Base-by-base conservation (phyloP, 1,140 invertebrate species). In the Tetragonula clypearis region DNA sequence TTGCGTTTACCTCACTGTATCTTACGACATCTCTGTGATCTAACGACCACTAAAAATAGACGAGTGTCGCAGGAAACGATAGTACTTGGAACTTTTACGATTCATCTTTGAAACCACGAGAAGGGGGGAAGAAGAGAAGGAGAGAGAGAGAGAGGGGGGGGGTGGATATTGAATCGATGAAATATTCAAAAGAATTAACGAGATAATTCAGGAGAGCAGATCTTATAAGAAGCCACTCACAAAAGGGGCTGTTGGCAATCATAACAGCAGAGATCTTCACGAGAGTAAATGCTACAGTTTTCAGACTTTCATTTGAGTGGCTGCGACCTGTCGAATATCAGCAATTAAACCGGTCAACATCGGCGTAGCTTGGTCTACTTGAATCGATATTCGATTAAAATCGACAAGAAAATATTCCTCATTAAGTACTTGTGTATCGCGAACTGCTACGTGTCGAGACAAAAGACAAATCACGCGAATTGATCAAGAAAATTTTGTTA, bases 311-410 rank as follows among this genome's bases (percentile, higher is more conserved):
- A 14, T 23, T 30, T 35, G 35, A 35, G 35, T 4, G 15, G 2
- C 62, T 60, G 58, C 58, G 55, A 14, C 19, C 49, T 2, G 41
- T 21, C 66, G 62, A 68, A n/a, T 49, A 35, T 35, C 35, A 35
- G 35, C 35, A 35, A 35, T 35, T 35, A 35, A 35, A 35, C 35
- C 35, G 35, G 35, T 35, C 35, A 35, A 35, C 35, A 35, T 35
- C 35, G 35, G 35, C 35, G 35, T 35, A 35, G 35, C 35, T 4
- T 35, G 3, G 35, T 35, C 35, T 35, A 35, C 35, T 35, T 35
- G 35, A 76, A 84, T 87, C 69, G 73, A 87, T 87, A 87, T 75
- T 74, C 82, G 56, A 87, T 84, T 71, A 76, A 84, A 58, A 74
- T 62, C 17, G 55, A 69, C 79, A 79, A 79, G 71, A 66, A 71